Evolutionary conservation across 1,140 invertebrate species (phyloP), one percentile per base, ranked within the genome.

Genomic region (Plutomurus gul): DNA sequence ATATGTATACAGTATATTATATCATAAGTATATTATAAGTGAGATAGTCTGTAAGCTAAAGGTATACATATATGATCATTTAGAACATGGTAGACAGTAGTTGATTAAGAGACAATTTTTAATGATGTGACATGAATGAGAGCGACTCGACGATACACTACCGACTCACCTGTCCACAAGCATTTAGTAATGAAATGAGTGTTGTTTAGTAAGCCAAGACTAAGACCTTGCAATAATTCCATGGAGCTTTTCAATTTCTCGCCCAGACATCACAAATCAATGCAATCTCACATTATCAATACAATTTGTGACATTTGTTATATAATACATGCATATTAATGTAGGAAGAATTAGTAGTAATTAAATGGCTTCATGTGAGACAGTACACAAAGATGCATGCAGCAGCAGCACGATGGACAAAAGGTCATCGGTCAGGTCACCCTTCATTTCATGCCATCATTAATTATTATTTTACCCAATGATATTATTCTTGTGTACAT

Each of bases 401-500:
- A n/a, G n/a, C n/a, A n/a, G n/a, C n/a, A n/a, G n/a, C n/a, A n/a
- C n/a, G n/a, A n/a, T n/a, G n/a, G n/a, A n/a, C n/a, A n/a, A n/a
- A n/a, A n/a, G n/a, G n/a, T n/a, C n/a, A n/a, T n/a, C n/a, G n/a
- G n/a, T n/a, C 27, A 65, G 56, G 56, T 18, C 37, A 73, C 18
- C 37, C 10, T 30, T 56, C 49, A 56, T 43, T 46, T 73, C 40
- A 22, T 73, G 13, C 33, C 37, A 46, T 40, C 37, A 73, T 40
- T 25, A 27, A 46, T 30, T 73, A 46, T 43, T 30, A 22, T 73
- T 73, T 73, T 73, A 73, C 70, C 70, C 70, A 73, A 73, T 73
- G 70, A 73, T 73, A 73, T 73, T 73, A 73, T 22, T 43, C 36
- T 40, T 73, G 70, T n/a, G n/a, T 73, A 73, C 70, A 73, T 73